Evolutionary conservation across 2,113 vertebrate species (phyloP).

Genomic region (Probosciger aterrimus): DNA sequence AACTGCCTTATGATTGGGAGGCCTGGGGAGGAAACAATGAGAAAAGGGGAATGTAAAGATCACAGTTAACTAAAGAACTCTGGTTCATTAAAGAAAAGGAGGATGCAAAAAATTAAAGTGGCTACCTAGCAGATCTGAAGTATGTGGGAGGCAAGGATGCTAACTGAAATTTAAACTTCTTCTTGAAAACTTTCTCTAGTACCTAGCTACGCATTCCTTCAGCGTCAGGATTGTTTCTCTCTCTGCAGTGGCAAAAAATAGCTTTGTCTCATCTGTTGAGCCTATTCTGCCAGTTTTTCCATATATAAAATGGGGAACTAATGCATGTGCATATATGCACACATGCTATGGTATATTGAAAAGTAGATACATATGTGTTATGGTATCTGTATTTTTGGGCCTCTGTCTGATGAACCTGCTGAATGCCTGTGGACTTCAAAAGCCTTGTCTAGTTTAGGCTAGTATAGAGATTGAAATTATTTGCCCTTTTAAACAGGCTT

Average conservation of each 20-base stretch:
- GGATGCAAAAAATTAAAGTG: background rate
- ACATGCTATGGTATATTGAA: background rate
- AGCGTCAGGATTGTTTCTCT: background rate
- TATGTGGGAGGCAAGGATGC: background rate
- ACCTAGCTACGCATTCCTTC: background rate
- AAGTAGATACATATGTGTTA: background rate
- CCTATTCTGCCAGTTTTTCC: background rate
- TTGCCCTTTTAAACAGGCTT: background rate
- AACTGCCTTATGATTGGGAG: background rate
- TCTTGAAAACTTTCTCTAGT: background rate
- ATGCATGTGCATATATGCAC: background rate
- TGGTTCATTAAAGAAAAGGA: slow-evolving; percentile 15
- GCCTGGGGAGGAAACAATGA: slow-evolving; percentile 22
- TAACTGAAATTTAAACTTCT: background rate
- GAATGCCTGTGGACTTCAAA: background rate
- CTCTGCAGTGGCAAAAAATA: background rate
- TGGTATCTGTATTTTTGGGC: background rate
- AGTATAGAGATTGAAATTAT: background rate
- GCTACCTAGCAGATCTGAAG: background rate
- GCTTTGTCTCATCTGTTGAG: background rate
- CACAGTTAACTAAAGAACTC: background rate
- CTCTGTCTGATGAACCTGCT: background rate
- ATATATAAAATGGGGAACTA: background rate
- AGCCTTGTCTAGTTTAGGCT: background rate
- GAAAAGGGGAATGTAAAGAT: slow-evolving; percentile 16